phyloP scores from a whole-genome alignment of 2,113 vertebrate genomes.

The Murina feae region DNA sequence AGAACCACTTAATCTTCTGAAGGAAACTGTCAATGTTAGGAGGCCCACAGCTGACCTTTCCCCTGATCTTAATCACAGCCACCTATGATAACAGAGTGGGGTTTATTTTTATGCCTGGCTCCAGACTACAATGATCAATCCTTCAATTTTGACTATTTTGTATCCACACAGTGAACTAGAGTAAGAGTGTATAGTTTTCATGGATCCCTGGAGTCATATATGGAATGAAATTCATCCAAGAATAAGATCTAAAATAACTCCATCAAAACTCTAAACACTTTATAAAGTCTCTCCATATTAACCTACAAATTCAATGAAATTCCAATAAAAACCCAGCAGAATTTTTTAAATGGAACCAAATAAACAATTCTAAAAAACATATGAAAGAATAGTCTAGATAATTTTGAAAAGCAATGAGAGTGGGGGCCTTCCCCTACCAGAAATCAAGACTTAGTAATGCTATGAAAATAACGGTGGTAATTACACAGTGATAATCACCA shows the following conservation, averaged over 20 bases:
- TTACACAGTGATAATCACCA: neutral
- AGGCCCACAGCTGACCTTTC: constrained; percentile 52
- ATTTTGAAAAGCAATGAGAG: neutral
- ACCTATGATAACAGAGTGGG: constrained; percentile 71
- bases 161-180: neutral
- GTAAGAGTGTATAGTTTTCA: neutral
- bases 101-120: constrained; percentile 67
- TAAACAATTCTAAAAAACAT: neutral
- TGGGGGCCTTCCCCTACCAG: neutral
- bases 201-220: neutral
- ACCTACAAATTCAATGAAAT: constrained; percentile 1
- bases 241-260: neutral
- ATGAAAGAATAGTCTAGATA: neutral
- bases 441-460: neutral
- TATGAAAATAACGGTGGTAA: neutral
- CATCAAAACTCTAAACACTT: neutral
- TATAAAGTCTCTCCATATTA: neutral
- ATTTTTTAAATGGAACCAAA: neutral
- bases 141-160: constrained; percentile 33
- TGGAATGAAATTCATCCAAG: neutral
- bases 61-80: constrained; percentile 69
- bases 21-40: constrained; percentile 59
- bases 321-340: neutral
- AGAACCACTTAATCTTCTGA: constrained; percentile 68
- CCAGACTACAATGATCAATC: constrained; percentile 62